Base-by-base conservation (phyloP, 2,797 vertebrate species). In the Otolemur crassicaudatus region DNA sequence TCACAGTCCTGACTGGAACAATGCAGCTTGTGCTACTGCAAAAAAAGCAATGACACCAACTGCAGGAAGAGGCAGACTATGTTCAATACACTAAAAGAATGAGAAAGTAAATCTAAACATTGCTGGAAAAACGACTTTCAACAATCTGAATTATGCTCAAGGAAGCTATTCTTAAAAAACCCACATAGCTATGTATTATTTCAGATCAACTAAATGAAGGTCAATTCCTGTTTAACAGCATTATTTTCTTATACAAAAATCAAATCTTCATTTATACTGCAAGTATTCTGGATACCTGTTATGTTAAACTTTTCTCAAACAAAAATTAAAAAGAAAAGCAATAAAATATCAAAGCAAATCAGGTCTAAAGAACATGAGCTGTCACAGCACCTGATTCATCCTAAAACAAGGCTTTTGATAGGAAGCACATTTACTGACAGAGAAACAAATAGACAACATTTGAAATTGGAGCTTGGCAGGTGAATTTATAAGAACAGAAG, bases 181-280 rank as follows among this genome's bases (percentile, higher is more conserved):
- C 63, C 89, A 53, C 63, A 82, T n/a, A 83, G 88, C 89, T 89
- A 93, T 95, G 95, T 82, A 86, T 84, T 94, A 98, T 87, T 95
- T 97, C 88, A 96, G 96, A 90, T 95, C 96, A 98, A 97, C 17
- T 97, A 95, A 97, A 97, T 67, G 97, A 96, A 97, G 72, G 17
- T 97, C 98, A 98, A 91, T 96, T 97, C 95, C 65, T 94, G 34
- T 97, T 98, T 98, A 97, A 98, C 96, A 98, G 97, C 91, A 95
- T 96, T 98, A 97, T 98, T 97, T 96, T 95, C 92, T 96, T 94
- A 91, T 95, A 93, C 95, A 97, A 94, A 96, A 96, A 96, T 91
- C 95, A 96, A 97, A 97, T 94, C 90, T 96, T 97, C 95, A 98
- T 94, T 95, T 97, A 91, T 7, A 97, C 87, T 53, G 81, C 97